A percentile compares a stretch with the other conserved stretches of the same genome.
phyloP scores from a whole-genome alignment of 2,888 invertebrate species.

The Hyposoter didymator region DNA sequence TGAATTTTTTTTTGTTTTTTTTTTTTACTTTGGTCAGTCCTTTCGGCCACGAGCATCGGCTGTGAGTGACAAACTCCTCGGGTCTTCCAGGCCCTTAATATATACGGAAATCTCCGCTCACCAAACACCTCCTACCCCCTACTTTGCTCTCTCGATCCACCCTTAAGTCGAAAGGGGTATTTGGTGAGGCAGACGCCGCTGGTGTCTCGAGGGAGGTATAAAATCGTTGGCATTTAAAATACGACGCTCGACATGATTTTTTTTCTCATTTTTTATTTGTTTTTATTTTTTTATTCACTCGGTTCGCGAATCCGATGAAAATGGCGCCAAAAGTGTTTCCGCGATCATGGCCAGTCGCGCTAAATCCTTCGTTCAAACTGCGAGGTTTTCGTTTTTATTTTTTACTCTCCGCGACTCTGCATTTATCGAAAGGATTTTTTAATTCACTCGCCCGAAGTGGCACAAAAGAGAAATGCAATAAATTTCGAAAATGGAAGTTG shows the following conservation, averaged over 20 bases:
- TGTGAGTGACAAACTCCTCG: conserved; percentile 73
- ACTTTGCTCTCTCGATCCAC: neutral
- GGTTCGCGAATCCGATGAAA: neutral
- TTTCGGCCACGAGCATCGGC: conserved; percentile 57
- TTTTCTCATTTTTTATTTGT: neutral
- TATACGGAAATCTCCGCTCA: conserved; percentile 73
- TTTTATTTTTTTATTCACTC: neutral
- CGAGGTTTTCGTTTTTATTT: neutral
- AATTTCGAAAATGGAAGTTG: neutral
- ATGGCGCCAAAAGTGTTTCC: neutral
- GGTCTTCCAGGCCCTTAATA: conserved; percentile 70
- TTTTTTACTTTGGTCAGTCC: neutral
- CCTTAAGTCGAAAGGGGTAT: conserved; percentile 15
- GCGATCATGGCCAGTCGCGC: neutral
- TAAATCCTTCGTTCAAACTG: neutral
- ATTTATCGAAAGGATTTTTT: neutral
- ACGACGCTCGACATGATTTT: conserved; percentile 64
- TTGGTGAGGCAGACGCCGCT: neutral
- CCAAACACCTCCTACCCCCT: neutral
- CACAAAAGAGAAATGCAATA: conserved; percentile 5
- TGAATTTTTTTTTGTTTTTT: neutral
- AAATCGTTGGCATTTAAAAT: conserved; percentile 83
- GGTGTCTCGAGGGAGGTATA: conserved; percentile 78
- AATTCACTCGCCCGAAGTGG: neutral
- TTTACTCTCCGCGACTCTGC: neutral